These are phyloP conservation scores for Apantesis nais DNA, from an alignment of 2,888 invertebrate genomes.

Conservation along the genomic window DNA sequence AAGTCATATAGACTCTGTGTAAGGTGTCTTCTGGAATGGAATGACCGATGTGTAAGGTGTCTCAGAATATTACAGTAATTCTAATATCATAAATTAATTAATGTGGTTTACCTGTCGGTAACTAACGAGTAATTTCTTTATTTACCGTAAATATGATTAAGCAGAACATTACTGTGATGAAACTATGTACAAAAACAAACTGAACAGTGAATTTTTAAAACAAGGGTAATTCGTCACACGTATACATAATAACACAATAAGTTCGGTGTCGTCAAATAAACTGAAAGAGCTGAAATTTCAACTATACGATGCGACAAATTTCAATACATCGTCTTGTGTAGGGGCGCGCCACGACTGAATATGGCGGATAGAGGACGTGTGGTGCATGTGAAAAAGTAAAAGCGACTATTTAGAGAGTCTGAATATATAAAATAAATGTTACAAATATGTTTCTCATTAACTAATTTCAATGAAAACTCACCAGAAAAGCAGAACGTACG, in stretches of 20 bases:
- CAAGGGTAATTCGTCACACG: slow-evolving; percentile 34
- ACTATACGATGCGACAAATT: slow-evolving; percentile 72
- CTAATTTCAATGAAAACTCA: background rate
- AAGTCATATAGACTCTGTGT: background rate
- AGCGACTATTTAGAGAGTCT: background rate
- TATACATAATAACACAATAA: slow-evolving; percentile 51
- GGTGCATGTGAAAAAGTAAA: slow-evolving; percentile 42
- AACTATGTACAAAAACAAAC: background rate
- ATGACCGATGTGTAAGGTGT: background rate
- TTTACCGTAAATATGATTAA: background rate
- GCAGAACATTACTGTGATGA: background rate
- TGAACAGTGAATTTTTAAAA: slow-evolving; percentile 7
- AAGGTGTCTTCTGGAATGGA: too few relatives aligned
- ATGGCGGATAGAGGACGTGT: slow-evolving; percentile 57
- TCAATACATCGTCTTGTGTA: slow-evolving; percentile 70
- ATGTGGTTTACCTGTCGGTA: too few relatives aligned
- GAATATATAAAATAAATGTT: background rate
- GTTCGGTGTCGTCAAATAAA: slow-evolving; percentile 52
- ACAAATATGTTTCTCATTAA: background rate
- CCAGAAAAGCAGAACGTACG: background rate
- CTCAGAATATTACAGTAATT: background rate
- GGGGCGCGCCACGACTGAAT: slow-evolving; percentile 66
- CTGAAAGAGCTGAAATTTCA: slow-evolving; percentile 49
- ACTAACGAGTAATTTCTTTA: too few relatives aligned
- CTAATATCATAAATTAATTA: background rate